These are phyloP conservation scores for Squalus acanthias DNA, from an alignment of 2,797 vertebrate species.

Conservation along the genomic window DNA sequence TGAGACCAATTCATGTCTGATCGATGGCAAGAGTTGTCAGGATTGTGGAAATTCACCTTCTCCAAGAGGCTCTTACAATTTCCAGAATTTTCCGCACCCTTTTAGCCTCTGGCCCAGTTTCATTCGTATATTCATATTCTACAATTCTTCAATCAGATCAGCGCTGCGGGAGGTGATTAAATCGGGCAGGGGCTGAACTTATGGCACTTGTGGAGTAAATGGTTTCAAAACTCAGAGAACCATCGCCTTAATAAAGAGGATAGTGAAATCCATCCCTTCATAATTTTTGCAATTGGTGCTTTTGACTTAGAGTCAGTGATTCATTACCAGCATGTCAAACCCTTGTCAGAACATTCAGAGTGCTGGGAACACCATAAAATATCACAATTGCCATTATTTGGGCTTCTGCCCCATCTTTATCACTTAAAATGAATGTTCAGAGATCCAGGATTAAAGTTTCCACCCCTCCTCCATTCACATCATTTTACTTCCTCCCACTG, in stretches of 20 bases:
- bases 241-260: background rate
- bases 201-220: background rate
- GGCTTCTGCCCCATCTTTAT: too few species aligned
- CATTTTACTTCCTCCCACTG: background rate
- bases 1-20: too few species aligned
- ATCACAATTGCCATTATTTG: background rate
- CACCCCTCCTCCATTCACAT: background rate
- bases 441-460: background rate
- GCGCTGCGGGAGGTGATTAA: background rate
- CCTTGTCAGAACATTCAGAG: background rate
- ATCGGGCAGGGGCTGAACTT: background rate
- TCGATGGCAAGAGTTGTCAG: too few species aligned
- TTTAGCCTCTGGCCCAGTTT: background rate
- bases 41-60: background rate
- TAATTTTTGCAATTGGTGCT: background rate
- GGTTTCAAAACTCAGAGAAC: background rate
- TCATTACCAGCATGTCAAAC: background rate
- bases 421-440: background rate
- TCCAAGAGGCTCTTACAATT: background rate
- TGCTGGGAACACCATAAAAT: background rate
- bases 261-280: background rate
- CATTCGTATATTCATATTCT: too few species aligned
- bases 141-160: background rate
- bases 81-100: background rate
- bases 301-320: background rate